Percentiles rank a stretch among this genome's conserved stretches.
Evolutionary conservation across 1,140 invertebrate genomes (phyloP).

Genomic region (Aleiodes sp.): DNA sequence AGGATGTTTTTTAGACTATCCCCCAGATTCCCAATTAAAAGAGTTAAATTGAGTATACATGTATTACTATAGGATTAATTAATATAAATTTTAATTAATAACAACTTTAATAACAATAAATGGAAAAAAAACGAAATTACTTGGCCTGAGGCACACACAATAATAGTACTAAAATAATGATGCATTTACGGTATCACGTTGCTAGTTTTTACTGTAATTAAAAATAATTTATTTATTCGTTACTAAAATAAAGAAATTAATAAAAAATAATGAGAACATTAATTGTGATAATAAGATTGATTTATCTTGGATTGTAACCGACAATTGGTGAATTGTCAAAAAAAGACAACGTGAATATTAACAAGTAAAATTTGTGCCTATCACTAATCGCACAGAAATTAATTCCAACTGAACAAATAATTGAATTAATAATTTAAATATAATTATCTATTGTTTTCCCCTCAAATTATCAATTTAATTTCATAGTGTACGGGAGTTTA

Average conservation of each 20-base stretch:
- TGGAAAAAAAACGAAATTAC: constrained; percentile 1
- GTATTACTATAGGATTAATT: not conserved
- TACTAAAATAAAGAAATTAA: too few species aligned
- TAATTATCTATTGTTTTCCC: not conserved
- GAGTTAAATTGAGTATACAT: not conserved
- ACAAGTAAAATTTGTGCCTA: not conserved
- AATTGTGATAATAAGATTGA: constrained; percentile 1
- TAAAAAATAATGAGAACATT: too few species aligned
- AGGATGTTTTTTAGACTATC: constrained; percentile 22
- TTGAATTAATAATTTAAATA: not conserved
- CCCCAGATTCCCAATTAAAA: not conserved
- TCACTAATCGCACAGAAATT: not conserved
- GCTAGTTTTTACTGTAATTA: not conserved
- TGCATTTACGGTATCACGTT: not conserved
- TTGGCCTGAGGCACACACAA: constrained; percentile 3
- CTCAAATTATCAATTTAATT: not conserved
- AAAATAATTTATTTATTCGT: not conserved
- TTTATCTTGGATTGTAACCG: not conserved
- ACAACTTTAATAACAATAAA: too few species aligned
- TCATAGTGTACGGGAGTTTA: too few species aligned
- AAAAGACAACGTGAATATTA: not conserved
- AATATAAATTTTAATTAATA: constrained; percentile 12
- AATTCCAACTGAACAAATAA: not conserved
- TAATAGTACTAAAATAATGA: not conserved
- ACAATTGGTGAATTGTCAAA: not conserved